A percentile compares a stretch with the other conserved stretches of the same genome.
phyloP scores from a whole-genome alignment of 2,888 invertebrate genomes.

The Corythucha ciliata region DNA sequence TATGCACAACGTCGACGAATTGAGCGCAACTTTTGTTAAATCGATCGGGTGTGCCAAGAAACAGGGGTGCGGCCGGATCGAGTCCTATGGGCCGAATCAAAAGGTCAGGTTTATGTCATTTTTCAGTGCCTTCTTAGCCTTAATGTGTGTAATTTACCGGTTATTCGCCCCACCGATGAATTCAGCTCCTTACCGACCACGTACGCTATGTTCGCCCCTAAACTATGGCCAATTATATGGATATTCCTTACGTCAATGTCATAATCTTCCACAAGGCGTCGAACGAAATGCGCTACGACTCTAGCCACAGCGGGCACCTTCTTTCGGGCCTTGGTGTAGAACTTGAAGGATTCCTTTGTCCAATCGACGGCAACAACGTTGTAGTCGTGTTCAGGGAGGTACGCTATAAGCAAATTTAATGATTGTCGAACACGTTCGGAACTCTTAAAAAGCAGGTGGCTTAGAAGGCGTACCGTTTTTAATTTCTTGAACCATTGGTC shows the following conservation, averaged over 20 bases:
- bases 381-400: not conserved
- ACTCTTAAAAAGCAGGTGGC: too few species aligned
- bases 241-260: not conserved
- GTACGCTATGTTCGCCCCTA: conserved; percentile 2
- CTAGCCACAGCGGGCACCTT: not conserved
- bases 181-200: conserved; percentile 3
- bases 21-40: conserved; percentile 55
- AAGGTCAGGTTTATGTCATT: not conserved
- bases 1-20: conserved; percentile 57
- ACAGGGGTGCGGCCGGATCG: conserved; percentile 73
- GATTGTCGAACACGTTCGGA: too few species aligned
- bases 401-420: conserved; percentile 7
- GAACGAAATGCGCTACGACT: conserved; percentile 2
- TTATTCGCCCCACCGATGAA: not conserved
- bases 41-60: conserved; percentile 53
- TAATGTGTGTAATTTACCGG: too few species aligned
- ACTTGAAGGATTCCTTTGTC: not conserved
- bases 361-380: conserved; percentile 12
- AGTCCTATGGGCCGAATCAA: conserved; percentile 47
- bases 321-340: conserved; percentile 1
- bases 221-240: conserved; percentile 11
- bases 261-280: not conserved
- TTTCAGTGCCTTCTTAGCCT: not conserved
- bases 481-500: too few species aligned
- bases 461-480: too few species aligned